Evolutionary conservation across 2,113 vertebrate genomes (phyloP).

Genomic region (Sialia sialis): DNA sequence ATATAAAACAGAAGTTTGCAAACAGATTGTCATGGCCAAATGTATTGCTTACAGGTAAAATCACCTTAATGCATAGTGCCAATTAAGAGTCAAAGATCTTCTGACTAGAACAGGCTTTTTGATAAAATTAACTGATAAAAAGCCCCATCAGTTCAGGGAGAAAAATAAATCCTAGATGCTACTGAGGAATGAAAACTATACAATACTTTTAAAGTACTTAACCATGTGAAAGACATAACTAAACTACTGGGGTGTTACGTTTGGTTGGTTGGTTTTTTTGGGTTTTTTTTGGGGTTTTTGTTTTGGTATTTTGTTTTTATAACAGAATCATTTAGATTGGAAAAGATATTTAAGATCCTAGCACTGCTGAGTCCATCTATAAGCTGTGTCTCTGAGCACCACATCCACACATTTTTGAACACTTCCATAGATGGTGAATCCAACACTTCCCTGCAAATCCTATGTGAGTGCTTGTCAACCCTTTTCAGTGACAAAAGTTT

Average conservation of each 20-base stretch:
- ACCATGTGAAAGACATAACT: background rate
- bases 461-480: background rate
- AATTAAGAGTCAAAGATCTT: background rate
- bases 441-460: background rate
- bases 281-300: accelerated
- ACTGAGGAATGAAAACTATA: background rate
- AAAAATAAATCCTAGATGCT: background rate
- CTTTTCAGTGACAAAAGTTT: background rate
- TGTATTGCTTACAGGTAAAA: background rate
- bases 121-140: background rate
- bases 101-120: background rate
- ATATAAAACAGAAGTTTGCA: background rate
- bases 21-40: background rate
- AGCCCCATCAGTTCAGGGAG: accelerated
- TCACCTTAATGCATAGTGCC: background rate
- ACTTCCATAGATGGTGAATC: background rate
- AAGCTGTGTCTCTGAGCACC: background rate
- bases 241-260: accelerated
- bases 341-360: background rate
- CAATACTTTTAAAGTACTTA: background rate
- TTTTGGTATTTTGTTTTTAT: background rate
- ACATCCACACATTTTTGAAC: accelerated
- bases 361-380: background rate
- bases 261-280: accelerated
- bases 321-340: background rate